A percentile compares a stretch with the other conserved stretches of the same genome.
phyloP scores from a whole-genome alignment of 2,113 vertebrate species.

The Solenodon paradoxus region DNA sequence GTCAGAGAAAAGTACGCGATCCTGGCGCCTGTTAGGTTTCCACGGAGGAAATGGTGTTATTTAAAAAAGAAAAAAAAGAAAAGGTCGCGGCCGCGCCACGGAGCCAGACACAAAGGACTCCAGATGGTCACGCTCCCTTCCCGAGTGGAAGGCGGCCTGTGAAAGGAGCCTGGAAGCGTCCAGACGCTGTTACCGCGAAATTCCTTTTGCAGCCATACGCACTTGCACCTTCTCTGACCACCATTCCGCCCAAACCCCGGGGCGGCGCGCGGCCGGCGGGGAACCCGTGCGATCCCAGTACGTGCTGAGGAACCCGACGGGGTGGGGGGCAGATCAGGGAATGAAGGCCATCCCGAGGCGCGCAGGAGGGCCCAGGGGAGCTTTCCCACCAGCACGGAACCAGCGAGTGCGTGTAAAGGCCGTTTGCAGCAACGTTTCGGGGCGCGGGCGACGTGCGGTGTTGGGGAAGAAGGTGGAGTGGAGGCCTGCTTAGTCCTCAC shows the following conservation, averaged over 20 bases:
- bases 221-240: not conserved
- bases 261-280: too few species aligned
- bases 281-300: not conserved
- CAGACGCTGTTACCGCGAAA: constrained; percentile 42
- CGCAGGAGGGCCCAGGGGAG: not conserved
- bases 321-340: accelerated
- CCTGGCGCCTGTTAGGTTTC: not conserved
- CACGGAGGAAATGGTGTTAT: not conserved
- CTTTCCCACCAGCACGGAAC: not conserved
- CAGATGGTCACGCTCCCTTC: not conserved
- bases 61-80: too few species aligned
- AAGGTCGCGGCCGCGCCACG: not conserved
- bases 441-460: not conserved
- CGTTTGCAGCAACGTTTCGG: not conserved
- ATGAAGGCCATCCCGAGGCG: accelerated
- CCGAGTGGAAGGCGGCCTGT: not conserved
- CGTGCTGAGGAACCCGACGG: not conserved
- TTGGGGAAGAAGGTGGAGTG: too few species aligned
- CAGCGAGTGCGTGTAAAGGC: not conserved
- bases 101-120: constrained; percentile 61
- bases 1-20: not conserved
- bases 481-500: not conserved
- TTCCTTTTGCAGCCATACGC: constrained; percentile 55
- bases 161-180: not conserved
- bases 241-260: not conserved